Conservation (phyloP, 2,797 vertebrate species). For the Spheniscus humboldti region DNA sequence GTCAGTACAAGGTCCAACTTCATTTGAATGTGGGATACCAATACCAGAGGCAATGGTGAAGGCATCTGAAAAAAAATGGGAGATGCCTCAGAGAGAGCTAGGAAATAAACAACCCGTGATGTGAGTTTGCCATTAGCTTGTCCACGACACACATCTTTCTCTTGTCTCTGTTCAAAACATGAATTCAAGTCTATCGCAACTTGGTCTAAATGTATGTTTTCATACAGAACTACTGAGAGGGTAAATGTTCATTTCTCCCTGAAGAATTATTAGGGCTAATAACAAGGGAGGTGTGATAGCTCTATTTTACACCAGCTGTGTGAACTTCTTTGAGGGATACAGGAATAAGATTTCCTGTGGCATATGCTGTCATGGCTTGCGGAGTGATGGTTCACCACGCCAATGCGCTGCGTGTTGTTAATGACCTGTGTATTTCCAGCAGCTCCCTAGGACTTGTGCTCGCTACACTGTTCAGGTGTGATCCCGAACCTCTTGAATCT, state of each 20-base stretch:
- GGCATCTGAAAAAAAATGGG: neutral
- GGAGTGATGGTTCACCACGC: neutral
- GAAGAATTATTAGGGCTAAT: neutral
- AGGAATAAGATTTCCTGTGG: neutral
- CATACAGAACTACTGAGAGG: neutral
- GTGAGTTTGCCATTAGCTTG: neutral
- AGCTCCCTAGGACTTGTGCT: neutral
- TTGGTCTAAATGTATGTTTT: neutral
- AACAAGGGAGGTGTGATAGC: neutral
- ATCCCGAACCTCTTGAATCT: neutral
- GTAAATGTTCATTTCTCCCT: neutral
- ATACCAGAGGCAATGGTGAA: neutral
- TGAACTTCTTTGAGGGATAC: neutral
- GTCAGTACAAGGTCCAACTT: neutral
- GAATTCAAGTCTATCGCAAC: neutral
- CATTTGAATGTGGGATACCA: neutral
- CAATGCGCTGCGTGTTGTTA: rapidly evolving
- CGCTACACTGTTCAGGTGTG: neutral
- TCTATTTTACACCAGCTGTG: neutral
- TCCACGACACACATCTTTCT: neutral
- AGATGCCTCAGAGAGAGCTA: neutral
- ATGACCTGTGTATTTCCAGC: neutral
- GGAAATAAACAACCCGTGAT: neutral
- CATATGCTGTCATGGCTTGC: neutral
- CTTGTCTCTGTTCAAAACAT: neutral